These are phyloP conservation scores for Neelides folsomi DNA, from an alignment of 2,888 invertebrate species.

Conservation along the genomic window DNA sequence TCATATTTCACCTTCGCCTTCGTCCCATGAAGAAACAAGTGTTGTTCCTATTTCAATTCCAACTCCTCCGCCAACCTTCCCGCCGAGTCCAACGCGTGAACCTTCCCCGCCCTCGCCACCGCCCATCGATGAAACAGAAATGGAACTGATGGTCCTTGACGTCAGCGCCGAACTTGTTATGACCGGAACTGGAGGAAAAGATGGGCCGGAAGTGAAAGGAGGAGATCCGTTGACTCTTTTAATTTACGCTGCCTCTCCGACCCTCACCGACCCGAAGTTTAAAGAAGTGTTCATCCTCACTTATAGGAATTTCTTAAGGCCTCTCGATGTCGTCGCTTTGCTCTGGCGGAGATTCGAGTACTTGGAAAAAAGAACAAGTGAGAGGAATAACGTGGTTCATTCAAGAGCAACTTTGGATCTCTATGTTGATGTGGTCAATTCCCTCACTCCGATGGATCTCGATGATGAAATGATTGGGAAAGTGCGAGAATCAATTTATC, in stretches of 20 bases:
- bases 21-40: too few relatives aligned
- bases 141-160: constrained; percentile 24
- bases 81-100: too few relatives aligned
- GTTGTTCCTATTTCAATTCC: too few relatives aligned
- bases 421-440: constrained; percentile 85
- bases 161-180: constrained; percentile 20
- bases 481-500: constrained; percentile 85
- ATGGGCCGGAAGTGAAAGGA: constrained; percentile 81
- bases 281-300: constrained; percentile 98
- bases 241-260: constrained; percentile 88
- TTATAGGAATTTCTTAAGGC: constrained; percentile 87
- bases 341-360: constrained; percentile 64
- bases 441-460: constrained; percentile 84
- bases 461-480: constrained; percentile 63
- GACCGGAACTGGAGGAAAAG: constrained; percentile 36
- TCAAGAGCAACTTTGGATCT: constrained; percentile 80
- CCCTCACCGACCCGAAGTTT: constrained; percentile 83
- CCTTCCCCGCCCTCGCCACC: constrained; percentile 3
- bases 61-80: too few relatives aligned
- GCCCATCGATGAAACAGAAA: constrained; percentile 19
- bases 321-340: constrained; percentile 70
- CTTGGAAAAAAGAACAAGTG: constrained; percentile 39
- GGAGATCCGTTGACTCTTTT: constrained; percentile 88
- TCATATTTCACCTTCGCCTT: too few relatives aligned
- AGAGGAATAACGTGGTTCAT: constrained; percentile 38